These are phyloP conservation scores for Cerastis rubricosa DNA, from an alignment of 2,888 invertebrate genomes.

Conservation along the genomic window DNA sequence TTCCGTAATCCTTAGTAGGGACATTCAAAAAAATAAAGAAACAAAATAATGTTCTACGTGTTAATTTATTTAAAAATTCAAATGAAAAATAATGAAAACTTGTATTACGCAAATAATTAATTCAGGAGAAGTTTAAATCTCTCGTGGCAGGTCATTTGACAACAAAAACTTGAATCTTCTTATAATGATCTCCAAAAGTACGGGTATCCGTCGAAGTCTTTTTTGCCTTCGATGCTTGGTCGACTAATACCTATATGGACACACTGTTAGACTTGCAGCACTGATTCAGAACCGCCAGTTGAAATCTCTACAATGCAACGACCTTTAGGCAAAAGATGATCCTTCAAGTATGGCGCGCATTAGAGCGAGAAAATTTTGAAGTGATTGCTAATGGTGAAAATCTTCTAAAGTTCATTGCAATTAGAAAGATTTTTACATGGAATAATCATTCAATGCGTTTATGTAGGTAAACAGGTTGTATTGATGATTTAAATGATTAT, in stretches of 20 bases:
- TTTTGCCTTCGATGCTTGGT: background rate
- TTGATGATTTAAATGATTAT: too few relatives aligned
- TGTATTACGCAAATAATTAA: background rate
- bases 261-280: too few relatives aligned
- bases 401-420: too few relatives aligned
- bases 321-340: too few relatives aligned
- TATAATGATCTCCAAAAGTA: background rate
- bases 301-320: too few relatives aligned
- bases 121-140: background rate
- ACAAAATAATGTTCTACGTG: background rate
- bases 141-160: background rate
- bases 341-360: too few relatives aligned
- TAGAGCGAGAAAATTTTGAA: too few relatives aligned
- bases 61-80: background rate
- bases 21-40: background rate
- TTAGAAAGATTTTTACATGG: too few relatives aligned
- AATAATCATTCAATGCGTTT: too few relatives aligned
- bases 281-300: too few relatives aligned
- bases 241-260: background rate
- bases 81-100: background rate
- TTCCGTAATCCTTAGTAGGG: constrained; percentile 57
- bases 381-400: too few relatives aligned
- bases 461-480: too few relatives aligned
- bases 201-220: background rate
- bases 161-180: background rate